Evolutionary conservation across 2,113 vertebrate species (phyloP), one percentile per base, ranked within the genome.

Genomic region (Himantopus leucocephalus): DNA sequence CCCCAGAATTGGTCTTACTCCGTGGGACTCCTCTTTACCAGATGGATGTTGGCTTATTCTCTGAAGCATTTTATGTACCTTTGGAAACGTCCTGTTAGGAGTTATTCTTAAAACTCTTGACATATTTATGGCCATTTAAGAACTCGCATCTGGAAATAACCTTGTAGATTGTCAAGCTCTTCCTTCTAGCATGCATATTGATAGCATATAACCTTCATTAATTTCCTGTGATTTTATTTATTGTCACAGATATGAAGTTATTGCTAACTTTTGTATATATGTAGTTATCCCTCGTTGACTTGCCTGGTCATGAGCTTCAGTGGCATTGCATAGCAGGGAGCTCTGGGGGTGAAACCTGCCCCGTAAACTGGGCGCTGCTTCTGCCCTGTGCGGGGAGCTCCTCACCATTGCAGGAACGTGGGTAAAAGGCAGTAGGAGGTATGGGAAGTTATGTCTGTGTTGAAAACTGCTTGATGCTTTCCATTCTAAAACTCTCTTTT

Each of bases 391-490:
- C 6, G 34, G 47, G 5, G 37, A 37, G 37, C 59, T 68, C 27
- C 58, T 83, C 72, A 47, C 52, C 39, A 6, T 18, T 15, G 5
- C 18, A 45, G n/a, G 29, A 76, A 48, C 0, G 0, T 55, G 22
- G 30, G 37, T 59, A 86, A 50, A 10, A 71, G 23, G 37, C 32
- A 73, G 47, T 43, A 67, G 34, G 39, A 82, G 34, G 11, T 63
- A 62, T 55, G 39, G 79, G 39, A 88, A 95, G 75, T 84, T 85
- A 43, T n/a, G 52, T 84, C n/a, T 95, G 19, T 55, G 50, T 32
- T 80, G 48, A 91, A 91, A 64, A 74, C 53, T 67, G 60, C 76
- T 90, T 71, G 92, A 56, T 77, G 58, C 76, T 92, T 92, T 91
- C 85, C 34, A 81, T 93, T 47, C 75, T 78, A 75, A 94, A 93